Evolutionary conservation across 2,113 vertebrate genomes (phyloP), one percentile per base, ranked within the genome.

Genomic region (Rhizomys pruinosus): DNA sequence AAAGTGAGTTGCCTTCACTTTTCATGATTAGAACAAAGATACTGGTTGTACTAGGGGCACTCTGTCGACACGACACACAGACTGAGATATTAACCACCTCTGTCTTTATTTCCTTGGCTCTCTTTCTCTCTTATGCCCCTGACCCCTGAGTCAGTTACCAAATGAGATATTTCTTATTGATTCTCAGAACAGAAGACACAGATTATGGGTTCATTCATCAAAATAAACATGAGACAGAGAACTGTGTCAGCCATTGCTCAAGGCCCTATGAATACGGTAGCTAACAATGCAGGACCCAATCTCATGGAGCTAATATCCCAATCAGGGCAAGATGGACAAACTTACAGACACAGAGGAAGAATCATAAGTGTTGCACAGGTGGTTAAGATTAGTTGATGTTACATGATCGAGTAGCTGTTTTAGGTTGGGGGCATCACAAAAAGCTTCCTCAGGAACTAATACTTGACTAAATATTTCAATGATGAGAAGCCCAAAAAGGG

Each of bases 141-240:
- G 57, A 42, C 7, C 7, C 87, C 19, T 22, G 55, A 16, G 69
- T 8, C 42, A 52, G 34, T 57, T 37, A 11, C 15, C 10, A 69
- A 57, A 63, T 39, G 72, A 64, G 69, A 94, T 84, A 55, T 32
- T 39, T 87, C 52, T 63, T 39, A 29, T 7, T n/a, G 66, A 20
- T 5, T 69, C 90, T 87, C 52, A 84, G 76, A 68, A 78, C 2
- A 37, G 27, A 82, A 84, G 66, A 87, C 16, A 76, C 12, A 71
- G 29, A n/a, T 23, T 63, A 81, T 39, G 23, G 27, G 59, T 55
- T 77, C 23, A 37, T 47, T 78, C 27, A 29, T 72, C 77, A 66
- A 84, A 79, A 78, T 34, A 72, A 79, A 82, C 39, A 44, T 42
- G 72, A 96, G 59, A 80, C 27, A 69, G 68, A 63, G n/a, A 44